phyloP scores from a whole-genome alignment of 2,113 vertebrate genomes.

The Prunella himalayana region DNA sequence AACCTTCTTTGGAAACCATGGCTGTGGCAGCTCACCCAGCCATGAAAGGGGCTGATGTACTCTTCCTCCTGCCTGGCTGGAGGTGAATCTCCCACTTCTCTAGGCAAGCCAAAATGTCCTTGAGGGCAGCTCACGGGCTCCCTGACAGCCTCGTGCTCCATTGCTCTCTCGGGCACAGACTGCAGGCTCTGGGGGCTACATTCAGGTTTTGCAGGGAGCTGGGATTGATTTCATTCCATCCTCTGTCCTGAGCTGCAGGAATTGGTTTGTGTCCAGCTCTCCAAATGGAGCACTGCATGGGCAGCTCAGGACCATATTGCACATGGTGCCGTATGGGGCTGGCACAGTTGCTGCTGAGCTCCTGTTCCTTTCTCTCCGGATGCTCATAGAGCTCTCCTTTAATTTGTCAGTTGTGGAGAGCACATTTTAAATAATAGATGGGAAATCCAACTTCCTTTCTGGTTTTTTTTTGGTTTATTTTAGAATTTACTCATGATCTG shows the following conservation, averaged over 20 bases:
- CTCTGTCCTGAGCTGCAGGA: background rate
- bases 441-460: background rate
- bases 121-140: background rate
- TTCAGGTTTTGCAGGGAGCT: background rate
- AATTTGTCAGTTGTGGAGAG: background rate
- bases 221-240: background rate
- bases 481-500: background rate
- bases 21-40: background rate
- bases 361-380: background rate
- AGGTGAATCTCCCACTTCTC: background rate
- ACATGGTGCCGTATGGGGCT: background rate
- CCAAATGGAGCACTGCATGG: background rate
- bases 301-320: background rate
- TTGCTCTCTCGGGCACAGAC: background rate
- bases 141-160: fast-evolving
- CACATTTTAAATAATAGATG: background rate
- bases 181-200: background rate
- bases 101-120: background rate
- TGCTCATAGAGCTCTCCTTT: background rate
- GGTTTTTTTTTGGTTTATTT: background rate
- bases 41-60: background rate
- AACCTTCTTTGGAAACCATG: background rate
- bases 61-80: background rate
- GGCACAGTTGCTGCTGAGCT: background rate
- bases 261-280: background rate